These are phyloP conservation scores for Actias luna DNA, from an alignment of 2,888 invertebrate species.

Conservation along the genomic window DNA sequence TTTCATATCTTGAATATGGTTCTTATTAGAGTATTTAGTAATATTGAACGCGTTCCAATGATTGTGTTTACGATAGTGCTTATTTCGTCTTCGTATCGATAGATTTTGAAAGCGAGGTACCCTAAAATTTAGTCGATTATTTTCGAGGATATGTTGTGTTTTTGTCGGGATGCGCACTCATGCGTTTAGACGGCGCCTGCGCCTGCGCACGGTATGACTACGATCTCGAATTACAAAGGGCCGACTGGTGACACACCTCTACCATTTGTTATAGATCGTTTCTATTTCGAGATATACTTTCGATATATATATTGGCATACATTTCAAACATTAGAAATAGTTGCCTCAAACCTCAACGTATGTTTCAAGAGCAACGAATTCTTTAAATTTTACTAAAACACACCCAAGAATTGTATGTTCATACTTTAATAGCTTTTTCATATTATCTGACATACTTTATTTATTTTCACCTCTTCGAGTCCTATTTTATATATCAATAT, in stretches of 20 bases:
- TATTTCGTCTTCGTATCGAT: background rate
- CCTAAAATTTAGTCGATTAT: conserved; percentile 33
- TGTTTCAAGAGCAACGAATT: no score
- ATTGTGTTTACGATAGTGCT: background rate
- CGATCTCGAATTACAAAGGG: conserved; percentile 57
- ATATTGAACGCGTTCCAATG: no score
- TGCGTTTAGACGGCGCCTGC: conserved; percentile 49
- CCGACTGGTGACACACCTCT: conserved; percentile 2
- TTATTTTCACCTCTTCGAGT: no score
- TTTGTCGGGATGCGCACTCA: conserved; percentile 54
- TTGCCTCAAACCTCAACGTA: no score
- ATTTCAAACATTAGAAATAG: no score
- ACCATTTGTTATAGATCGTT: conserved; percentile 6
- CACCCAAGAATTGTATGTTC: no score
- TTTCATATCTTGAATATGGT: no score
- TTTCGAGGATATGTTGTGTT: conserved; percentile 54
- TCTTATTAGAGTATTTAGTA: no score
- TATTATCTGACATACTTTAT: no score
- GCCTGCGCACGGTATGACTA: conserved; percentile 39
- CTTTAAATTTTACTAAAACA: no score
- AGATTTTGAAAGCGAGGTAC: conserved; percentile 12
- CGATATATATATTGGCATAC: background rate
- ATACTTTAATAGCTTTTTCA: no score
- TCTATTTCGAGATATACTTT: conserved; percentile 5
- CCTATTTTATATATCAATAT: no score